Base-by-base conservation (phyloP, 2,797 vertebrate species). In the Coilia nasus region DNA sequence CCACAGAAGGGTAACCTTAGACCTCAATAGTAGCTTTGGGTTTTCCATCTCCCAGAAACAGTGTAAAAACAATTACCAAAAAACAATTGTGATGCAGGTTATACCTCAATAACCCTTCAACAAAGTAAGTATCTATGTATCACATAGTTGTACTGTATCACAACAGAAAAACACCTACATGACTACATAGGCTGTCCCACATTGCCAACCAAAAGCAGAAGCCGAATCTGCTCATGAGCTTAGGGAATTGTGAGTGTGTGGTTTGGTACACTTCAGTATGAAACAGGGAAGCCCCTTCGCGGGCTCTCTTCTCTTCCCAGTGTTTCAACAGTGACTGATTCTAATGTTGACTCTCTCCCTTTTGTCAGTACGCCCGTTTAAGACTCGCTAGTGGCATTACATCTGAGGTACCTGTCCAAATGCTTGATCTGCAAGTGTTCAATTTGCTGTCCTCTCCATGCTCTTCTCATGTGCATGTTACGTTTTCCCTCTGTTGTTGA, bases 371-470 rank as follows among this genome's bases (percentile, higher is more conserved):
- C 91, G 96, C 96, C 96, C 97, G 91, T 96, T 97, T 97, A 96
- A 96, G 98, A 97, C 96, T 97, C 95, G 96, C 97, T 96, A 97
- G 95, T 93, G 96, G 97, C 95, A 97, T 98, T 95, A 99, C 97
- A 96, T 96, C 96, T 82, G 97, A 99, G 97, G 97, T 98, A 98
- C 94, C 96, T 95, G 94, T 95, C 90, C 84, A 91, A 92, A 87
- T 95, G 94, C 95, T 95, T 97, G 93, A 93, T 94, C 94, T 81
- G 35, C 71, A 78, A 85, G 86, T 87, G 60, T 81, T 86, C 59
- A 25, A 75, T 82, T 81, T 86, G 85, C 62, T 83, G 46, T 81
- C 85, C 59, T 87, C 46, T 62, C 86, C 62, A 83, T 86, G 71
- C 83, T 83, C 71, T 81, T 81, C 7, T 54, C 50, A 54, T 54